Evolutionary conservation across 2,888 invertebrate genomes (phyloP), one percentile per base, ranked within the genome.

Genomic region (Cryptocephalus primarius): DNA sequence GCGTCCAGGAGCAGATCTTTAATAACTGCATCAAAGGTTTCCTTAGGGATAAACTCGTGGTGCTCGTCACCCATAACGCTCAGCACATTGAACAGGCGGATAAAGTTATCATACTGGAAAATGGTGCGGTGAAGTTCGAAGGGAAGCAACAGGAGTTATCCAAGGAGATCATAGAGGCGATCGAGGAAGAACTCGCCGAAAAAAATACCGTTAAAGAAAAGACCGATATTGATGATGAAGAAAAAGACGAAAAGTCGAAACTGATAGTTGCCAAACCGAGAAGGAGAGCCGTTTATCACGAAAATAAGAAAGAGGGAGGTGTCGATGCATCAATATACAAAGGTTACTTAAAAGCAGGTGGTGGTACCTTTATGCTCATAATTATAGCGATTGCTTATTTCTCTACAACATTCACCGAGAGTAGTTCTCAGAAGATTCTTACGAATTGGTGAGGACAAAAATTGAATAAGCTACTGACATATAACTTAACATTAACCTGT

Each of bases 1-100:
- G 78, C 45, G 87, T 89, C 0, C 83, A 83, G 2, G 74, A 79
- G 33, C 77, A 81, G 56, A 70, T 84, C 4, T 88, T 87, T 65
- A 77, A 83, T 32, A 77, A 79, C 59, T 89, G 63, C 45, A 56
- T 65, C 33, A 50, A 53, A 46, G 55, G 54, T 8, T 63, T 60
- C 36, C 47, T 64, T 8, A 54, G 55, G 44, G 53, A 57, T 38
- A 59, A 60, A 51, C 33, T 61, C 9, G 65, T 76, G 40, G 71
- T 83, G 42, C 68, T 83, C 8, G 78, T 61, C 4, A 60, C 58
- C 1, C 61, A 61, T 34, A 60, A 60, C 46, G 14, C 49, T 3
- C 56, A 55, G 34, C 58, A 60, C 34, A 56, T 60, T 8, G 47
- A 51, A 9, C 39, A 39, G 4, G 58, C 72, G 8, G 73, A 76